A percentile compares a stretch with the other conserved stretches of the same genome.
Evolutionary conservation across 2,113 vertebrate genomes (phyloP).

Genomic region (Alosa alosa): DNA sequence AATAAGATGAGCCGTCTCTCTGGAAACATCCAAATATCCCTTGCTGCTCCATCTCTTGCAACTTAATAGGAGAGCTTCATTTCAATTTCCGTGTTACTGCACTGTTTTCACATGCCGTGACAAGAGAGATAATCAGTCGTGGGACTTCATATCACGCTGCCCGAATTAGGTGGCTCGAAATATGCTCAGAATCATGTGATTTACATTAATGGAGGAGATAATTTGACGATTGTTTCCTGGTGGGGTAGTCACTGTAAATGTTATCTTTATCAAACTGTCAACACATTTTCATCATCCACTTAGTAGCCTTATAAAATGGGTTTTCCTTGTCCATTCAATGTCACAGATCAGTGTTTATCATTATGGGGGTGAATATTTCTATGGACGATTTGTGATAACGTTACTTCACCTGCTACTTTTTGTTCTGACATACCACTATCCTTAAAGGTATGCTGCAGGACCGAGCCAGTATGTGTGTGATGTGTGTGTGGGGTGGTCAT

Average conservation of each 20-base stretch:
- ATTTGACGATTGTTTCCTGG: neutral
- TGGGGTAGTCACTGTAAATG: neutral
- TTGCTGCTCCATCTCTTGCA: neutral
- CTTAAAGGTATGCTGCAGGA: no score
- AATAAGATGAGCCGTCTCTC: constrained; percentile 6
- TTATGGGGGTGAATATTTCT: neutral
- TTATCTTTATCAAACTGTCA: neutral
- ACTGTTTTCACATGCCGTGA: neutral
- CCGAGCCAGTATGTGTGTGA: neutral
- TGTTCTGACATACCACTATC: no score
- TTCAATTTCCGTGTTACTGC: constrained; percentile 70
- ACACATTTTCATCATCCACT: neutral
- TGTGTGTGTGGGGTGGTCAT: neutral
- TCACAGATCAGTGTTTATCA: neutral
- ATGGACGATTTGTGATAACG: no score
- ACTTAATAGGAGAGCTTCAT: neutral
- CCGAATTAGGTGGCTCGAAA: neutral
- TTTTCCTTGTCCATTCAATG: neutral
- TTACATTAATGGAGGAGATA: neutral
- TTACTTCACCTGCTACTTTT: no score
- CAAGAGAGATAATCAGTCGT: neutral
- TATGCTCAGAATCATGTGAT: neutral
- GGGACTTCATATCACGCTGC: neutral
- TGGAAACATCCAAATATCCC: constrained; percentile 11
- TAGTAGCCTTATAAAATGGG: neutral